Evolutionary conservation across 2,113 vertebrate genomes (phyloP), one percentile per base, ranked within the genome.

Genomic region (Anhinga anhinga): DNA sequence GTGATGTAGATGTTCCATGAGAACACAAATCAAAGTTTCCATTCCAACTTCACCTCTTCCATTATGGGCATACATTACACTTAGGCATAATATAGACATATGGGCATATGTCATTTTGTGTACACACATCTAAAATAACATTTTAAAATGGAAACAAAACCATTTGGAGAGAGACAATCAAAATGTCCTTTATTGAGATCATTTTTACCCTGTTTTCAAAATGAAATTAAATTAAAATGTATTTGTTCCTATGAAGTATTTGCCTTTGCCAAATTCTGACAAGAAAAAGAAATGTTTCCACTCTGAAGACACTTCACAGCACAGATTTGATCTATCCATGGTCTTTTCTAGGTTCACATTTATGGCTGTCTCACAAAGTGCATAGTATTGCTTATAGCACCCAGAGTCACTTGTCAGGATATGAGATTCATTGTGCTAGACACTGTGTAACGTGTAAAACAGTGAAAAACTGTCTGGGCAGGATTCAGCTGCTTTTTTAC

Each of bases 91-190:
- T 73, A 73, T 13, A 95, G 82, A 67, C 76, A 93, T 81, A 96
- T 66, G 88, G 83, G 40, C 38, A n/a, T 25, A 36, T 58, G 59
- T 92, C 71, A 66, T 83, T 87, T 62, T 95, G 76, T 90, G 53
- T 95, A 71, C 25, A 58, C 78, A 95, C 45, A 94, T 67, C 59
- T 92, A 66, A 95, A 90, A 74, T 74, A 70, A n/a, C 91, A 91
- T 90, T 79, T 91, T 49, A 25, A 89, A 93, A 69, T 80, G 34
- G 66, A 96, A 96, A 94, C 62, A 96, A 90, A 89, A 10, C 19
- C 61, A 74, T 93, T 94, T 91, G 73, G 77, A 95, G 10, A 10
- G 36, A 82, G 70, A 93, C 65, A 93, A 91, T 90, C 45, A 93
- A 93, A 91, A 88, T 77, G 22, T 53, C 87, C 58, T 84, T 90